Evolutionary conservation across 2,797 vertebrate genomes (phyloP).

Genomic region (Acrossocheilus fasciatus): DNA sequence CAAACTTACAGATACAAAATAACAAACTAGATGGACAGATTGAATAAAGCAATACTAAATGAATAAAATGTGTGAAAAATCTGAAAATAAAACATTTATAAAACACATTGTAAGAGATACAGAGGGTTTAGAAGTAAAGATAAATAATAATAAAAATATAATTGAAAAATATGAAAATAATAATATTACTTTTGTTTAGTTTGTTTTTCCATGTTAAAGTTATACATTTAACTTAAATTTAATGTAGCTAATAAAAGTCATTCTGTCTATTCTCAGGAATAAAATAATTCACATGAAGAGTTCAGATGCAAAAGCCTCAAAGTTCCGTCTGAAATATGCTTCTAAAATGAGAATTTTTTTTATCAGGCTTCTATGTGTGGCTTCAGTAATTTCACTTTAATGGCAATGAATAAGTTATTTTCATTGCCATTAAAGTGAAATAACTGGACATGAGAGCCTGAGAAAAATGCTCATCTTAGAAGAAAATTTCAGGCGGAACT

Average conservation of each 20-base stretch:
- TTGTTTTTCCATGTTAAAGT: not conserved
- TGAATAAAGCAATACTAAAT: not conserved
- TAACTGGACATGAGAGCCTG: too few species aligned
- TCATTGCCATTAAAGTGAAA: not conserved
- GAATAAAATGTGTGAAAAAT: not conserved
- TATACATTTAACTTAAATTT: not conserved
- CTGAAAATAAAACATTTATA: not conserved
- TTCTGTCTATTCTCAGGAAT: not conserved
- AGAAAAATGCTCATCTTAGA: not conserved
- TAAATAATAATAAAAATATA: not conserved
- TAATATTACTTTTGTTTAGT: not conserved
- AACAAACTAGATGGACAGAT: not conserved
- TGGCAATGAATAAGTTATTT: not conserved
- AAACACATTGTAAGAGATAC: not conserved
- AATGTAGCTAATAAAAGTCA: not conserved
- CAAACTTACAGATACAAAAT: not conserved
- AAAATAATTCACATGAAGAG: not conserved
- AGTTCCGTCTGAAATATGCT: too few species aligned
- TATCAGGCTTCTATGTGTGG: too few species aligned
- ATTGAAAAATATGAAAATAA: not conserved
- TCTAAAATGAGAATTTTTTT: too few species aligned
- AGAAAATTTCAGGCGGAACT: not conserved
- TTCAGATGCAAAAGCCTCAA: too few species aligned
- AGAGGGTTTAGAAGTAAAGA: not conserved
- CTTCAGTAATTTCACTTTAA: too few species aligned